Evolutionary conservation across 2,888 invertebrate genomes (phyloP).

Genomic region (Tetropium fuscum): DNA sequence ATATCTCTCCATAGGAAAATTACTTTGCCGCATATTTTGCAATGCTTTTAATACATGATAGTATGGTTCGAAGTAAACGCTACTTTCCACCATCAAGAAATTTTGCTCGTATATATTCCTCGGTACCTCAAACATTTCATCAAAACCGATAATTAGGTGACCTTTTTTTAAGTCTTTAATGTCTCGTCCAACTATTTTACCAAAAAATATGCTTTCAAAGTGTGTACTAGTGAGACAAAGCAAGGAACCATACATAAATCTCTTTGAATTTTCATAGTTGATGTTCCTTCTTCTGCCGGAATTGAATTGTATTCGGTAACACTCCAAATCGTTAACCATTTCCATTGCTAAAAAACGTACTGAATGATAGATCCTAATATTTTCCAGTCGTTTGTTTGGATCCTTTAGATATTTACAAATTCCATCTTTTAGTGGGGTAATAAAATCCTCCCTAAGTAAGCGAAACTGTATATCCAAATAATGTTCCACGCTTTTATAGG

Average conservation of each 20-base stretch:
- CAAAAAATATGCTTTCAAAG: conserved; percentile 78
- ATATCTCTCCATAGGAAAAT: conserved; percentile 78
- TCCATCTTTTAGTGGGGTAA: conserved; percentile 78
- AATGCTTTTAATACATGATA: conserved; percentile 78
- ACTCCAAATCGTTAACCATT: conserved; percentile 40
- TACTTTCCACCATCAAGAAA: conserved; percentile 78
- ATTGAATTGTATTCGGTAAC: conserved; percentile 44
- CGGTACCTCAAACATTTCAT: conserved; percentile 23
- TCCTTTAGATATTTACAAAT: conserved; percentile 60
- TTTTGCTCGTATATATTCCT: conserved; percentile 13
- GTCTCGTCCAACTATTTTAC: conserved; percentile 74
- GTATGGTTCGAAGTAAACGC: conserved; percentile 86
- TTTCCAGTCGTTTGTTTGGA: conserved; percentile 34
- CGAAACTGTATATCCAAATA: conserved; percentile 86
- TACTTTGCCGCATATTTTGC: conserved; percentile 69
- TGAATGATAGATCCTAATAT: conserved; percentile 42
- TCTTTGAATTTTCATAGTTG: conserved; percentile 68
- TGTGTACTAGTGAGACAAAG: conserved; percentile 78
- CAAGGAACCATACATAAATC: conserved; percentile 79
- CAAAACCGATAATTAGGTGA: conserved; percentile 65
- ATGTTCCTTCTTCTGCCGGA: conserved; percentile 46
- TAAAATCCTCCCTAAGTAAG: conserved; percentile 83
- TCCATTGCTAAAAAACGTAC: conserved; percentile 39
- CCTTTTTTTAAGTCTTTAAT: conserved; percentile 68
- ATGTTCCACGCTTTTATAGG: conserved; percentile 74